Percentiles rank a stretch among this genome's conserved stretches.
Evolutionary conservation across 2,113 vertebrate species (phyloP).

Genomic region (Cochlearius cochlearius): DNA sequence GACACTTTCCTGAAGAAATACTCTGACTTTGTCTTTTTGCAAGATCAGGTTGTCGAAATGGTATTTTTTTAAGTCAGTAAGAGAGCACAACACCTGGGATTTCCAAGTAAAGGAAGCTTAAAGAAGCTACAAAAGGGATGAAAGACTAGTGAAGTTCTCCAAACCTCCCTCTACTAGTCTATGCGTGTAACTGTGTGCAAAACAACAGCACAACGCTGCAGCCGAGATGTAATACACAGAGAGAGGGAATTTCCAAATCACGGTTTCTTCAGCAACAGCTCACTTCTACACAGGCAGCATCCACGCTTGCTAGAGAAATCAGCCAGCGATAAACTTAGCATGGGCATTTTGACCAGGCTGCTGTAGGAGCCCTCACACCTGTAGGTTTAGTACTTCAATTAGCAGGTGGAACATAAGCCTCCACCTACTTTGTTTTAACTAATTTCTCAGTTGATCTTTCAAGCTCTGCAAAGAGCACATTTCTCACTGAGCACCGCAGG

Average conservation of each 20-base stretch:
- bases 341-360: not conserved
- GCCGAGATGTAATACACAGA: not conserved
- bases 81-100: not conserved
- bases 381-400: not conserved
- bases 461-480: constrained; percentile 16
- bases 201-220: not conserved
- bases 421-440: not conserved
- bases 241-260: not conserved
- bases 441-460: constrained; percentile 49
- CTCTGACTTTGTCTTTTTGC: constrained; percentile 29
- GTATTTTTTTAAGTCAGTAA: constrained; percentile 30
- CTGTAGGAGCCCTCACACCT: not conserved
- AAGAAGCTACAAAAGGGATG: not conserved
- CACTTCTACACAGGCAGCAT: not conserved
- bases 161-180: not conserved
- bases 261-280: not conserved
- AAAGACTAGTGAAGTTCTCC: not conserved
- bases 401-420: constrained; percentile 15
- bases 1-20: constrained; percentile 38
- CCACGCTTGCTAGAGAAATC: not conserved
- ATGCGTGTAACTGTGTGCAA: not conserved
- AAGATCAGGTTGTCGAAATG: constrained; percentile 57
- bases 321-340: not conserved
- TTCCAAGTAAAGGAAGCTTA: not conserved
- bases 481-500: constrained; percentile 34